Conservation (phyloP, 2,113 vertebrate species). For the Serilophus lunatus region DNA sequence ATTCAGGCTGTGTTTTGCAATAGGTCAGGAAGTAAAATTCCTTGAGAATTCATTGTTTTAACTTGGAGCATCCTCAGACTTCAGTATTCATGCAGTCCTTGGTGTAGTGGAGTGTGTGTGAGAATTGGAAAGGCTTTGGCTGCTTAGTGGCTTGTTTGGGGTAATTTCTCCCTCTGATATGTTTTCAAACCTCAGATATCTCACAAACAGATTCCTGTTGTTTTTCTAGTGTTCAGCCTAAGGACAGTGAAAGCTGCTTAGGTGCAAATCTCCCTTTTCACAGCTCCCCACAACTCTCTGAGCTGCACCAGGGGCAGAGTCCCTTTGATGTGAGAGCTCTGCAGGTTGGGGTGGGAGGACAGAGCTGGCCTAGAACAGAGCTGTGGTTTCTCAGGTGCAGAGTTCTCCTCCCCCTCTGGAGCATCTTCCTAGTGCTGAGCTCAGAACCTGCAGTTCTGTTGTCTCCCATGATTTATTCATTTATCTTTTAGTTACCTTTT, state of each 20-base stretch:
- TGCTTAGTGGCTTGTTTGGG: not conserved
- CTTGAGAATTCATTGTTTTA: not conserved
- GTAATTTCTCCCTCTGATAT: not conserved
- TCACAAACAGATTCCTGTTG: not conserved
- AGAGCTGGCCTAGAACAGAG: not conserved
- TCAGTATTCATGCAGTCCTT: rapidly evolving
- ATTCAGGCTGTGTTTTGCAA: not conserved
- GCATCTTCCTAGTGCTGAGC: not conserved
- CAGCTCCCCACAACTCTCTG: not conserved
- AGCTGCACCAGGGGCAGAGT: not conserved
- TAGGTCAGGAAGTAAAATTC: not conserved
- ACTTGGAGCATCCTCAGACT: not conserved
- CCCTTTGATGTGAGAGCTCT: not conserved
- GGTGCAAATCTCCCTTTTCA: not conserved
- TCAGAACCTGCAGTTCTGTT: not conserved
- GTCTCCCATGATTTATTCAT: not conserved
- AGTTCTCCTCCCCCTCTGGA: not conserved
- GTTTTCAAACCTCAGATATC: not conserved
- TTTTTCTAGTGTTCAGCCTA: rapidly evolving
- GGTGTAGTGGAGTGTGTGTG: rapidly evolving
- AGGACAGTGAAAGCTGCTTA: not conserved
- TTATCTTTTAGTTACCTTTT: not conserved
- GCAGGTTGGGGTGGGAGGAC: not conserved
- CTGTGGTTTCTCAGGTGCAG: not conserved
- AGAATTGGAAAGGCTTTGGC: not conserved